Evolutionary conservation across 2,113 vertebrate species (phyloP).

Genomic region (Panurus biarmicus): DNA sequence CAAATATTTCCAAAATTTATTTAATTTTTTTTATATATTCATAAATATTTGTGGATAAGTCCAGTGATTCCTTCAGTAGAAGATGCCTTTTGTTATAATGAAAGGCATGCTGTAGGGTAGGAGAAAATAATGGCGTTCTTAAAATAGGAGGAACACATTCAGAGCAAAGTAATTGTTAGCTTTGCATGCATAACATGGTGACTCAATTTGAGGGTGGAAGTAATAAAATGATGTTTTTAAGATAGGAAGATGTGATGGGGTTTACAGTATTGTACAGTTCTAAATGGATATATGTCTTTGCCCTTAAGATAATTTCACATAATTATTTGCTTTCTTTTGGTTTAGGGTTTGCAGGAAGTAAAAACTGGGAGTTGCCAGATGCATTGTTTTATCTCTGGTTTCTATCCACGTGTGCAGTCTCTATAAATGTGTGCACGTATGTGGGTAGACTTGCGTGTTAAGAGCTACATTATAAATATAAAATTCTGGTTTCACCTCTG

Average conservation of each 20-base stretch:
- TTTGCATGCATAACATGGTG: not conserved
- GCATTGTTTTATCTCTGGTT: not conserved
- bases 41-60: not conserved
- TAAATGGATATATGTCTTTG: not conserved
- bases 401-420: not conserved
- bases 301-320: not conserved
- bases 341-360: not conserved
- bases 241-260: not conserved
- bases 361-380: not conserved
- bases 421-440: not conserved
- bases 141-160: slow-evolving; percentile 30
- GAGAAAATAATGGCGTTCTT: slow-evolving; percentile 13
- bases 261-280: not conserved
- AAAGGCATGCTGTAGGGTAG: not conserved
- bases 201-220: slow-evolving; percentile 41
- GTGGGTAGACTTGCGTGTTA: fast-evolving
- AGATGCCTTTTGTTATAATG: not conserved
- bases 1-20: not conserved
- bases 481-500: not conserved
- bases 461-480: not conserved
- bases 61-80: not conserved
- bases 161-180: slow-evolving; percentile 30
- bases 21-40: not conserved
- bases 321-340: not conserved
- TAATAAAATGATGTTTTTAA: slow-evolving; percentile 18